Conservation (phyloP, 1,140 invertebrate species). For the Lasaia peninsularis region DNA sequence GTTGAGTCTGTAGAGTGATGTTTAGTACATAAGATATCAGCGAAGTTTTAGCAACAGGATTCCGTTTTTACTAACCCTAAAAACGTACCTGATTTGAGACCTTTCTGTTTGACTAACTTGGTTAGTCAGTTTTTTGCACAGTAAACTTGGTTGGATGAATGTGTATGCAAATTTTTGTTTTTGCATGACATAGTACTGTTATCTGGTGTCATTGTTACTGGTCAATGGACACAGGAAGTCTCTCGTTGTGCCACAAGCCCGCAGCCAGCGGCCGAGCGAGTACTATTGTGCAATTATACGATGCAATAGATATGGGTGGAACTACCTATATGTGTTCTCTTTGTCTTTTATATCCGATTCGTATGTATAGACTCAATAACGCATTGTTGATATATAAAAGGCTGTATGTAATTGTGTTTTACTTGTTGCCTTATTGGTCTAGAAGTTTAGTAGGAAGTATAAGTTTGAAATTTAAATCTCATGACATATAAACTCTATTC, state of each 20-base stretch:
- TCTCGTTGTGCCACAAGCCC: constrained; percentile 40
- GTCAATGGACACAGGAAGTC: constrained; percentile 52
- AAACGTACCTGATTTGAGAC: too few species aligned
- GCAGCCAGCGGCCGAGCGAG: constrained; percentile 1
- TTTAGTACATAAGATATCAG: too few species aligned
- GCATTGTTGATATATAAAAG: background rate
- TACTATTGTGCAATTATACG: background rate
- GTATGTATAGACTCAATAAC: background rate
- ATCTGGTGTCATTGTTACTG: constrained; percentile 51
- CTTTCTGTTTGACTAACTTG: too few species aligned
- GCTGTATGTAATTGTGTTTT: background rate
- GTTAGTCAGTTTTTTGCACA: too few species aligned
- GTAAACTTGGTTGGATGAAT: background rate
- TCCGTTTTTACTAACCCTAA: too few species aligned
- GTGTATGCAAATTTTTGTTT: background rate
- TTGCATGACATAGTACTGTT: constrained; percentile 13
- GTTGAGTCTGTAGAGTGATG: too few species aligned
- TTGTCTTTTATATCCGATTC: background rate
- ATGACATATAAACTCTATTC: too few species aligned
- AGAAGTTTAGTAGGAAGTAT: too few species aligned
- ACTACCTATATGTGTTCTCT: constrained; percentile 1
- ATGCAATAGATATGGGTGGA: constrained; percentile 2
- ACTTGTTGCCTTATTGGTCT: too few species aligned
- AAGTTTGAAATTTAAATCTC: too few species aligned
- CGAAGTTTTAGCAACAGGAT: too few species aligned